A percentile compares a stretch with the other conserved stretches of the same genome.
phyloP scores from a whole-genome alignment of 2,797 vertebrate genomes.

The Lophius americanus region DNA sequence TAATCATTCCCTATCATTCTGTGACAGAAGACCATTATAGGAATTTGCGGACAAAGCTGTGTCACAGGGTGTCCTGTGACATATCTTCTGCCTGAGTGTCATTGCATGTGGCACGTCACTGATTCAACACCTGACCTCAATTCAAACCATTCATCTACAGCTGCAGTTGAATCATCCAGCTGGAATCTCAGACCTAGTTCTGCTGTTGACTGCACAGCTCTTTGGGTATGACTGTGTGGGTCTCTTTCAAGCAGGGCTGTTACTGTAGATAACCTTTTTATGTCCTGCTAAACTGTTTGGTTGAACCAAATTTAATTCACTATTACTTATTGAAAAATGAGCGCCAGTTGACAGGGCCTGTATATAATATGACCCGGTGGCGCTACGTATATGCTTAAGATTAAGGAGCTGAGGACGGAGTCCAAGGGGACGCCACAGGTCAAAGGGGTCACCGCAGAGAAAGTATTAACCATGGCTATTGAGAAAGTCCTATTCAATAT shows the following conservation, averaged over 20 bases:
- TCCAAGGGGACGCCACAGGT: too few relatives aligned
- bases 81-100: conserved; percentile 60
- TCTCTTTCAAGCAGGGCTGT: conserved; percentile 48
- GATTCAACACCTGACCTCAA: conserved; percentile 43
- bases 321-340: too few relatives aligned
- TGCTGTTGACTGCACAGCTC: conserved; percentile 41
- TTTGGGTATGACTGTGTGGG: conserved; percentile 14
- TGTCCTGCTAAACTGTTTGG: too few relatives aligned
- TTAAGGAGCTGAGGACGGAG: too few relatives aligned
- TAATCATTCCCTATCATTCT: conserved; percentile 4
- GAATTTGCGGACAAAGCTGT: conserved; percentile 22
- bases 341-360: too few relatives aligned
- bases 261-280: background rate
- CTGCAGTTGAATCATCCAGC: conserved; percentile 56
- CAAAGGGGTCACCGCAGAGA: too few relatives aligned
- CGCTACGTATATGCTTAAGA: too few relatives aligned
- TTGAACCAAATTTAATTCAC: too few relatives aligned
- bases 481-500: too few relatives aligned
- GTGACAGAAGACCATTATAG: background rate
- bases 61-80: conserved; percentile 33
- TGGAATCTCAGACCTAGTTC: conserved; percentile 76
- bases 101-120: conserved; percentile 40
- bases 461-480: too few relatives aligned
- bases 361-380: too few relatives aligned
- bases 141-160: conserved; percentile 54